Base-by-base conservation (phyloP, 1,140 invertebrate genomes). In the Ooceraea biroi region DNA sequence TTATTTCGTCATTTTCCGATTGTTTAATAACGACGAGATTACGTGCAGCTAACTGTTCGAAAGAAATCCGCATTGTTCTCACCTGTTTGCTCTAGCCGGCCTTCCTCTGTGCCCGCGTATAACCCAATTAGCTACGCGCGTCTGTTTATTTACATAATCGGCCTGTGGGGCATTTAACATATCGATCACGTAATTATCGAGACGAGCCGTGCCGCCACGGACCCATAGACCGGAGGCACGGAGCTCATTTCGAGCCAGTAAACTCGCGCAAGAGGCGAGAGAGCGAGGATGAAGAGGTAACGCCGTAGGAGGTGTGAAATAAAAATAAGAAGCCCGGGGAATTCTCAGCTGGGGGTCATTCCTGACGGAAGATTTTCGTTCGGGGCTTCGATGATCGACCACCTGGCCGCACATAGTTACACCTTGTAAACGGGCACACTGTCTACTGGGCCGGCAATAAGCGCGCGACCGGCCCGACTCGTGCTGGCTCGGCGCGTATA, bases 281-380 rank as follows among this genome's bases (percentile, higher is more conserved):
- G 36, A 50, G 63, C 46, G 71, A 88, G 90, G 87, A 92, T 92
- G 92, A 92, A 92, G 92, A 92, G 91, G 91, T 92, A 92, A 92
- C 90, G 84, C 91, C 66, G 84, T 91, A 92, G 91, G 91, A 89
- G 91, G 91, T 83, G 88, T 76, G 84, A 88, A 87, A 90, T 91
- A 90, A 92, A 92, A 91, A 90, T 86, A 90, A 90, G 76, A 84
- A 87, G 86, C 72, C 46, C 58, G 83, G 73, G 66, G 83, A 88
- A 86, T 82, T 84, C 90, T 69, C 90, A 91, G 92, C 90, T 91
- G 91, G 92, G 90, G 91, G 90, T 89, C 90, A 86, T 90, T 88
- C 74, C 69, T 77, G 88, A 86, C 82, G 83, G 85, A 87, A 82
- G 83, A 78, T 86, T 84, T 85, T 84, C 84, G 71, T 85, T 74